Evolutionary conservation across 2,797 vertebrate species (phyloP), one percentile per base, ranked within the genome.

Genomic region (Sorex maritimensis): DNA sequence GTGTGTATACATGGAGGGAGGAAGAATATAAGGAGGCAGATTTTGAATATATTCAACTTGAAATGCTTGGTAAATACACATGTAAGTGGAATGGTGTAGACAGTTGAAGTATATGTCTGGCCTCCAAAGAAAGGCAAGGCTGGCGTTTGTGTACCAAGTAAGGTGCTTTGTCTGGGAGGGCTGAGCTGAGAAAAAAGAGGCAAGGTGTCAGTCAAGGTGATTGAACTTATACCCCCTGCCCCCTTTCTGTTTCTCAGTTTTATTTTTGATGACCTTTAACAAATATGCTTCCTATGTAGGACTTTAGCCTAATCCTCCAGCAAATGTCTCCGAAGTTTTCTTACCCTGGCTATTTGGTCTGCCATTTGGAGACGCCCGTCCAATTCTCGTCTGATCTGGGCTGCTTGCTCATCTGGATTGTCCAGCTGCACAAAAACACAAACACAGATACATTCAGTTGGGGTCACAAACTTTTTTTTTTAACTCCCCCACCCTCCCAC

Each of bases 311-410:
- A 61, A 61, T 61, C 58, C 58, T 61, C 41, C 52, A 26, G 55
- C 6, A 68, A 73, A 38, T 0, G 19, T 14, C 11, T 68, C 49
- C 34, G 17, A 13, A 19, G 8, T 61, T 67, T 85, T 97, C 98
- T 99, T 99, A 99, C 99, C 98, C 99, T 99, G 61, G 99, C 98
- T 79, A 99, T 99, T 97, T 99, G 99, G 96, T 99, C 99, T n/a
- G 99, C 99, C 99, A 99, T 99, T 96, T 99, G 99, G 86, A 99
- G 98, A 68, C 99, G 99, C 94, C 99, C 99, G 3, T 99, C 99
- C 97, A 99, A 97, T 93, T 99, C 99, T 0, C 99, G 98, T 97
- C 99, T 98, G 98, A 99, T 99, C 98, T 99, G 99, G 0, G 99
- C 99, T 0, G 99, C 99, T 97, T 99, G 99, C 92, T 99, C 99